Evolutionary conservation across 64 coral and sea anemone species (phyloP).

Genomic region (Pocillopora verrucosa): DNA sequence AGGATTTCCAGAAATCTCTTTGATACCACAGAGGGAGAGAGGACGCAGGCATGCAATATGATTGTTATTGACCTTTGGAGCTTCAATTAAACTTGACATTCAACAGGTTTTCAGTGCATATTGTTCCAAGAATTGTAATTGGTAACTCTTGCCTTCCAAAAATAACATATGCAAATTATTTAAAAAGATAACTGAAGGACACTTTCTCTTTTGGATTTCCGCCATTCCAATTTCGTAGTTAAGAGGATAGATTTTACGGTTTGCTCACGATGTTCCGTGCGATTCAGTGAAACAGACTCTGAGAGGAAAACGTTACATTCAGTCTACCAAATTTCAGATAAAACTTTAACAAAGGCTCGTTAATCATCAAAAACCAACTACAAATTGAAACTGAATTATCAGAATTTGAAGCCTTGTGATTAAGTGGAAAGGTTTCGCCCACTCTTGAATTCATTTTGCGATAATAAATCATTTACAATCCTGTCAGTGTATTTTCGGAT

Average conservation of each 20-base stretch:
- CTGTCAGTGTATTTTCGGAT: no score
- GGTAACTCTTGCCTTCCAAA: background rate
- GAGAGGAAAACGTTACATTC: no score
- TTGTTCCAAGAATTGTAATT: background rate
- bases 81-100: constrained; percentile 7
- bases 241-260: background rate
- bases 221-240: background rate
- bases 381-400: no score
- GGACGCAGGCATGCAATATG: constrained; percentile 13
- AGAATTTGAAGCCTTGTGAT: no score
- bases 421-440: no score
- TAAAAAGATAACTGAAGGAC: background rate
- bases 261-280: no score
- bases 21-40: background rate
- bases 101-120: background rate
- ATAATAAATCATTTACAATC: no score
- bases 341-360: no score
- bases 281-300: no score
- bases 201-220: background rate
- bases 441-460: no score
- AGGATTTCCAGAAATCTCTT: background rate
- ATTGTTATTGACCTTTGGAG: background rate
- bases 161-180: background rate
- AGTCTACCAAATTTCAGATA: no score
- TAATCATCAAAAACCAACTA: no score